These are phyloP conservation scores for Pediacus dermestoides DNA, from an alignment of 2,888 invertebrate species.

Conservation along the genomic window DNA sequence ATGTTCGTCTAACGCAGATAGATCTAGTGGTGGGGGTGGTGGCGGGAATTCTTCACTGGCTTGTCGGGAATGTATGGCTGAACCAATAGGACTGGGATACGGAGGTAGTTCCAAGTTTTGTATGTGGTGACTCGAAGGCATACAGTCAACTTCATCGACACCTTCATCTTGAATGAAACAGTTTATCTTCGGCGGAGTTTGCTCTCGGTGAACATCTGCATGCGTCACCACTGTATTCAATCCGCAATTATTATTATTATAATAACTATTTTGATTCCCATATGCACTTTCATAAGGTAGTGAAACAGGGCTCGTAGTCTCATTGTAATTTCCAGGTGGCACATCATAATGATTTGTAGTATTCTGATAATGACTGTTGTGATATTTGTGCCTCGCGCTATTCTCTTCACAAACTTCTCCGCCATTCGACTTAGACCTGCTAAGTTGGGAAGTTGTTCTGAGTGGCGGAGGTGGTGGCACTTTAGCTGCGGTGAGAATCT, in stretches of 20 bases:
- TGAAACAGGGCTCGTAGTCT: conserved; percentile 24
- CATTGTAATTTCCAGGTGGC: conserved; percentile 17
- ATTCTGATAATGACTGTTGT: conserved; percentile 30
- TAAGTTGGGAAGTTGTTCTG: conserved; percentile 82
- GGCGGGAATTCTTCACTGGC: conserved; percentile 88
- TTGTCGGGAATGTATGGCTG: conserved; percentile 77
- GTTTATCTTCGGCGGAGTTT: conserved; percentile 59
- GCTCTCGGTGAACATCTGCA: conserved; percentile 82
- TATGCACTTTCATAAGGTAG: conserved; percentile 42
- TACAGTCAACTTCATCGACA: conserved; percentile 65
- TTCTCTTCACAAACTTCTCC: conserved; percentile 54
- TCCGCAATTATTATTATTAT: conserved; percentile 28
- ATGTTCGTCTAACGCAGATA: conserved; percentile 63
- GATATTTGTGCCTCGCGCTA: conserved; percentile 50
- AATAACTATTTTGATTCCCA: conserved; percentile 21
- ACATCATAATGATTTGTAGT: conserved; percentile 42
- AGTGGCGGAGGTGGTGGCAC: conserved; percentile 83
- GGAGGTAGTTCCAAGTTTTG: conserved; percentile 66
- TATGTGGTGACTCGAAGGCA: conserved; percentile 51
- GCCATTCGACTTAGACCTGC: conserved; percentile 60
- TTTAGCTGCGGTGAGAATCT: conserved; percentile 77
- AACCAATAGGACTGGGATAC: conserved; percentile 75
- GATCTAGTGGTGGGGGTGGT: conserved; percentile 75
- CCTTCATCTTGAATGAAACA: conserved; percentile 46
- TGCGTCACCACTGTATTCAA: conserved; percentile 64